Percentiles rank a stretch among this genome's conserved stretches.
Evolutionary conservation across 2,797 vertebrate species (phyloP).

Genomic region (Neopelma chrysocephalum): DNA sequence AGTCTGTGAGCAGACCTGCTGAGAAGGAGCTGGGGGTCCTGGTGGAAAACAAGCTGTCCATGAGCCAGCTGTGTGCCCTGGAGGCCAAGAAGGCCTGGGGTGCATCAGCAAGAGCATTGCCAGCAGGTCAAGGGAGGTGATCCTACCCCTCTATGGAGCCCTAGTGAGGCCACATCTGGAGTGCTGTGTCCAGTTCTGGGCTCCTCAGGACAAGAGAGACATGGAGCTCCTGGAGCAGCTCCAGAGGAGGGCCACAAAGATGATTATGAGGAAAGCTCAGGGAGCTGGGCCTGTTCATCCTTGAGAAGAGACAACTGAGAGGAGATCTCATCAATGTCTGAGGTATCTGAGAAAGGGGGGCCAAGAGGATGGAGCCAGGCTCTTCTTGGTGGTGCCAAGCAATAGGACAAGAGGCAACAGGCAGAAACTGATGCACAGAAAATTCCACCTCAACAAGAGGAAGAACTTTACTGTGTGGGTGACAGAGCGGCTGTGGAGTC

Average conservation of each 20-base stretch:
- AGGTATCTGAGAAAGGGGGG: not conserved
- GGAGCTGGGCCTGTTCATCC: not conserved
- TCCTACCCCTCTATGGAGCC: not conserved
- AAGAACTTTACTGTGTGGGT: not conserved
- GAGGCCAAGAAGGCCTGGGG: not conserved
- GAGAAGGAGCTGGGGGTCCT: not conserved
- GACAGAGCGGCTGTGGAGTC: not conserved
- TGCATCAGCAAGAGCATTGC: not conserved
- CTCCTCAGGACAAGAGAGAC: not conserved
- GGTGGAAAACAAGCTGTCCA: not conserved
- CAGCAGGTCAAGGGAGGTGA: not conserved
- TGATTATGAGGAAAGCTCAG: not conserved
- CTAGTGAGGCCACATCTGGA: not conserved
- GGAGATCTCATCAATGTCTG: not conserved
- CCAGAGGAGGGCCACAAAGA: not conserved
- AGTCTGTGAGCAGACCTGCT: not conserved
- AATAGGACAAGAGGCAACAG: not conserved
- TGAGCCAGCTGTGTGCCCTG: not conserved
- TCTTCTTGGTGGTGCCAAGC: accelerated
- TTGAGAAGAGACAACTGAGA: not conserved
- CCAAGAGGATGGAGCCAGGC: not conserved
- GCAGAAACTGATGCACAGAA: not conserved
- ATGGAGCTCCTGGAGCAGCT: not conserved
- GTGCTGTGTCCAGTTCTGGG: not conserved
- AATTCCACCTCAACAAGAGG: not conserved